Percentiles rank a stretch among this genome's conserved stretches.
Conservation (phyloP, 2,888 invertebrate species). For the Drosophila suboccidentalis region DNA sequence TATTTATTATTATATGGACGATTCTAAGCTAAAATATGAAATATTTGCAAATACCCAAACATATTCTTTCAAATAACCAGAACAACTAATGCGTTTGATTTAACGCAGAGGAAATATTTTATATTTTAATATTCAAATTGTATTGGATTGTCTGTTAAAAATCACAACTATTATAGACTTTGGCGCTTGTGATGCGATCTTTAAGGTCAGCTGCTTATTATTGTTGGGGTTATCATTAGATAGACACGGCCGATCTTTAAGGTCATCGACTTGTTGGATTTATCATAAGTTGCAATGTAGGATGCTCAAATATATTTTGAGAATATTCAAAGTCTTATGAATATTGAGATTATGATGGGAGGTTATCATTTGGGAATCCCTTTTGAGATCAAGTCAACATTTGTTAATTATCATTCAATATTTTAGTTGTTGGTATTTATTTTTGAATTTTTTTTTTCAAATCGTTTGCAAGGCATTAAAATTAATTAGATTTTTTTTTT, state of each 20-base stretch:
- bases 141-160: neutral
- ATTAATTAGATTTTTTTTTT: constrained; percentile 58
- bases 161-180: neutral
- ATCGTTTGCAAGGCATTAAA: constrained; percentile 67
- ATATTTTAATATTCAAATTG: constrained; percentile 18
- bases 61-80: neutral
- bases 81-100: neutral
- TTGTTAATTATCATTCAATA: constrained; percentile 5
- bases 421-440: constrained; percentile 18
- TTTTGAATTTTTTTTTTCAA: constrained; percentile 47
- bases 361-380: neutral
- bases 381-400: neutral
- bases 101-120: constrained; percentile 11
- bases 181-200: neutral
- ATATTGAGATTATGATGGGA: neutral
- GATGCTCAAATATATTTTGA: neutral
- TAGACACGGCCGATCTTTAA: neutral
- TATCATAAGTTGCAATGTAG: neutral
- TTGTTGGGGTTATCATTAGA: constrained; percentile 7
- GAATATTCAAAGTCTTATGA: too few species aligned
- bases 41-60: neutral
- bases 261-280: neutral
- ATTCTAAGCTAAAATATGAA: neutral
- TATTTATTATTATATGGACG: neutral
- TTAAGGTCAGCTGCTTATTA: constrained; percentile 8